Base-by-base conservation (phyloP, 1,140 invertebrate species). In the Neodiprion virginianus region DNA sequence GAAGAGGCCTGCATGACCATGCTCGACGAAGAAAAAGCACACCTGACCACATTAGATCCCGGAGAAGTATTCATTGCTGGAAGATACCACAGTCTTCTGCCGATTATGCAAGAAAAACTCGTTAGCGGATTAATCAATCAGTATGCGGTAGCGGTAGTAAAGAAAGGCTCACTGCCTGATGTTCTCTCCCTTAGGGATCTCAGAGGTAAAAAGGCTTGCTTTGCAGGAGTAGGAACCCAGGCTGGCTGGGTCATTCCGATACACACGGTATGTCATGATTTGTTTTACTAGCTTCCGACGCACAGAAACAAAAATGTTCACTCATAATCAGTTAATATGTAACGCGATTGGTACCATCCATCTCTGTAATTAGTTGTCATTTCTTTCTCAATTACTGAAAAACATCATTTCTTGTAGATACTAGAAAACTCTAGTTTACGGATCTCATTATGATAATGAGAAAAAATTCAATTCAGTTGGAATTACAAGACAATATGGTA, bases 171-270 rank as follows among this genome's bases (percentile, higher is more conserved):
- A 8, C 80, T 95, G 5, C 82, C 89, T 4, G 89, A 92, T 77
- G 90, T 98, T 0, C 82, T 87, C 11, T 91, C 87, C 8, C 83
- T 98, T 17, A 79, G 90, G 71, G 92, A 95, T 80, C 84, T 99
- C 1, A 85, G 93, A 75, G 93, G 93, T 0, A 95, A 92, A 75
- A 94, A 91, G 76, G 96, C 95, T 21, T 99, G 97, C 86, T 97
- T 98, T 87, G 92, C 95, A 69, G 96, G 95, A 74, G 97, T 99
- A 76, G 96, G 96, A 49, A 94, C 94, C 21, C 89, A 96, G 74
- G 97, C 97, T 74, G 97, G 97, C 53, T 99, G 97, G 97, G 92
- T 96, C 74, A 92, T 97, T 81, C 97, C 97, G 8, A 92, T 99
- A 78, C 90, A 96, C 84, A 93, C 90, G 78, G 95, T 95, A 87